Evolutionary conservation across 2,113 vertebrate genomes (phyloP).

Genomic region (Noturus placidus): DNA sequence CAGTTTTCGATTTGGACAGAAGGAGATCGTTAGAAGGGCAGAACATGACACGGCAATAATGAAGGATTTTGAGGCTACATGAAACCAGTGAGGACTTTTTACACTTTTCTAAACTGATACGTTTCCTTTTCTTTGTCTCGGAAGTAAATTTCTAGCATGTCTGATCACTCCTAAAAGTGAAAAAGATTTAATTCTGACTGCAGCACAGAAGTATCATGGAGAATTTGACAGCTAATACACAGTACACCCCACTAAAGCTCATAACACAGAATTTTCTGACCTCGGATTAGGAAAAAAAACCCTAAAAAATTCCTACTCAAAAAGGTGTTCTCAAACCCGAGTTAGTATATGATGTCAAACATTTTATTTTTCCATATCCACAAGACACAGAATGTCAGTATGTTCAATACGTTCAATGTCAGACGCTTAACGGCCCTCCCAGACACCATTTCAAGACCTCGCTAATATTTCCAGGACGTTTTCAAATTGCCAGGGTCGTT

Average conservation of each 20-base stretch:
- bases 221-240: background rate
- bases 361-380: background rate
- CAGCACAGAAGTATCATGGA: background rate
- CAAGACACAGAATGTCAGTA: background rate
- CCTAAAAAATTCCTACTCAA: background rate
- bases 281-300: background rate
- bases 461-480: background rate
- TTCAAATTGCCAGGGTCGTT: background rate
- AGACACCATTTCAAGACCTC: background rate
- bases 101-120: background rate
- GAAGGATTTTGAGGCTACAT: background rate
- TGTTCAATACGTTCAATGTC: background rate
- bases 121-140: background rate
- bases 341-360: background rate
- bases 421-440: background rate
- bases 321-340: background rate
- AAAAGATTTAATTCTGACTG: background rate
- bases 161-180: background rate
- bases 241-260: background rate
- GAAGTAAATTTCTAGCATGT: background rate
- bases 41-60: conserved; percentile 21
- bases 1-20: conserved; percentile 18
- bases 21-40: background rate
- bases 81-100: background rate
- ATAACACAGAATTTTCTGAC: background rate